Conservation (phyloP, 2,797 vertebrate species). For the Labroides dimidiatus region DNA sequence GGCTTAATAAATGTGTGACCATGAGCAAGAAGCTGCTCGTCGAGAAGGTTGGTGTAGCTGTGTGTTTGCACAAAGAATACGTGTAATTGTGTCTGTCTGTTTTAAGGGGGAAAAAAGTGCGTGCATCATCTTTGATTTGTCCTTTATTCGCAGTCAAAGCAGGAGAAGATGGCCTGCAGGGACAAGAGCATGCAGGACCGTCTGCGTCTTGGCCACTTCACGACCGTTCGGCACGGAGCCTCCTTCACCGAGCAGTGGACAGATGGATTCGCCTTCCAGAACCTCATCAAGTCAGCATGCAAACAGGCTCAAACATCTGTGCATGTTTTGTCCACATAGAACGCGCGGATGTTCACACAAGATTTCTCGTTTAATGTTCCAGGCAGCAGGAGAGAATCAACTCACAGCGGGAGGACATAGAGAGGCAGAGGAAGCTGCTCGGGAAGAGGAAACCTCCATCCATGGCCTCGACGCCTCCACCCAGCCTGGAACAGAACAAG, state of each 20-base stretch:
- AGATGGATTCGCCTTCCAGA: conserved; percentile 97
- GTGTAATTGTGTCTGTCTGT: neutral
- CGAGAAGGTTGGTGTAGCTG: conserved; percentile 89
- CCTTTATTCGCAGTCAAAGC: conserved; percentile 88
- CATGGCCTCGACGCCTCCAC: conserved; percentile 90
- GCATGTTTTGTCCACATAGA: neutral
- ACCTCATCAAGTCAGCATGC: conserved; percentile 94
- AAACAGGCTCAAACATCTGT: neutral
- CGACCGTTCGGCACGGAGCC: conserved; percentile 95
- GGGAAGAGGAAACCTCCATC: conserved; percentile 96
- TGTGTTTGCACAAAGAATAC: conserved; percentile 5
- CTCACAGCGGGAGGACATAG: conserved; percentile 97
- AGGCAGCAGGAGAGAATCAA: conserved; percentile 98
- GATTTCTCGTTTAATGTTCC: conserved; percentile 7
- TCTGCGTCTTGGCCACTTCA: conserved; percentile 95
- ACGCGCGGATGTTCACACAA: neutral
- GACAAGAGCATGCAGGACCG: conserved; percentile 99
- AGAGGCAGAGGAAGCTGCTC: conserved; percentile 96
- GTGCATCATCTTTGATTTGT: neutral
- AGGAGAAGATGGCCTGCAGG: conserved; percentile 96
- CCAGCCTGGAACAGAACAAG: conserved; percentile 94
- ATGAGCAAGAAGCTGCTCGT: conserved; percentile 99
- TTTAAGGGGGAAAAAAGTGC: neutral
- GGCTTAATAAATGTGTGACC: conserved; percentile 97
- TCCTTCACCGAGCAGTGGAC: conserved; percentile 99